Conservation (phyloP, 2,888 invertebrate genomes). For the Drosophila acutilabella region DNA sequence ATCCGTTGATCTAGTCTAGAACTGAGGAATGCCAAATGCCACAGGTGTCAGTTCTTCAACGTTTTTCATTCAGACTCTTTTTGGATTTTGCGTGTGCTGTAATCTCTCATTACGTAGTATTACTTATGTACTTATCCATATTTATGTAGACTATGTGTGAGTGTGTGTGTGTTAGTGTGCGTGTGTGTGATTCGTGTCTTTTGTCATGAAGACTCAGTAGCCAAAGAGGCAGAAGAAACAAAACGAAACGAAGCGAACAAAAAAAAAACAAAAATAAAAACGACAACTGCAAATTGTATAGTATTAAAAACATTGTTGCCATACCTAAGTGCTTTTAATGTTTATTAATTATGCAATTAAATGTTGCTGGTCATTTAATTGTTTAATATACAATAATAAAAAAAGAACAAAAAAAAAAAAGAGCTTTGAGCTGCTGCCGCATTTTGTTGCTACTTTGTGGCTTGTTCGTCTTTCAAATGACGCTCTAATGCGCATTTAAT, state of each 20-base stretch:
- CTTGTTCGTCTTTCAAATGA: constrained; percentile 62
- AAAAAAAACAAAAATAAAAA: constrained; percentile 38
- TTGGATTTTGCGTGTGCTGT: constrained; percentile 18
- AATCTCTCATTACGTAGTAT: constrained; percentile 41
- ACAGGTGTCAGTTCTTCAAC: constrained; percentile 18
- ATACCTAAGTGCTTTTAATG: constrained; percentile 81
- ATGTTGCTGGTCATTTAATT: constrained; percentile 79
- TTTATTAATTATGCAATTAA: constrained; percentile 82
- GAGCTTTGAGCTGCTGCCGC: constrained; percentile 45
- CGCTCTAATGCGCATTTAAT: constrained; percentile 80
- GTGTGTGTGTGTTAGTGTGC: neutral
- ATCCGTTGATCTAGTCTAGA: constrained; percentile 7
- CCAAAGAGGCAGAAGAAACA: constrained; percentile 19
- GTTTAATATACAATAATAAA: constrained; percentile 58
- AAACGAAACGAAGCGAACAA: constrained; percentile 15
- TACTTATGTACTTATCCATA: constrained; percentile 21
- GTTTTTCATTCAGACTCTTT: constrained; percentile 1
- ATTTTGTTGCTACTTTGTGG: constrained; percentile 25
- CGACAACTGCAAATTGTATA: constrained; percentile 73
- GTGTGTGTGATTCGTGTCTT: constrained; percentile 62
- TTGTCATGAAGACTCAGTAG: constrained; percentile 49
- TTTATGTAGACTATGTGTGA: constrained; percentile 4
- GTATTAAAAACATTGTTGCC: constrained; percentile 71
- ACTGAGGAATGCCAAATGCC: constrained; percentile 15
- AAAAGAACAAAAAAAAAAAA: neutral